phyloP scores from a whole-genome alignment of 1,140 invertebrate species.

The Paraescarpia echinospica region DNA sequence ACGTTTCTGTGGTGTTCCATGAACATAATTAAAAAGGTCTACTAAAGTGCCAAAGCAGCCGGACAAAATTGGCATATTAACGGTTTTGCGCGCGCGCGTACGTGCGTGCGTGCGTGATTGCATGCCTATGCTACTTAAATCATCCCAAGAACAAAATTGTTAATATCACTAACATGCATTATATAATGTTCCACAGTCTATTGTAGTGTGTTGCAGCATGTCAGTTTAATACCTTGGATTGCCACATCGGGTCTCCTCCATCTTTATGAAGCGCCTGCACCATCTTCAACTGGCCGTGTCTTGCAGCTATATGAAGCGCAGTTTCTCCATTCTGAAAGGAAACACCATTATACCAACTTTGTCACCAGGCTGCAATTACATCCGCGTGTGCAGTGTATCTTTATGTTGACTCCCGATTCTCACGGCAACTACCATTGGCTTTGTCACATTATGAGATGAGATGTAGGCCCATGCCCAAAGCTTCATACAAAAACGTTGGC shows the following conservation, averaged over 20 bases:
- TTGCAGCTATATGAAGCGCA: slow-evolving; percentile 87
- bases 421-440: too few species aligned
- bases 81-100: neutral
- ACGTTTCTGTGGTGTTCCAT: neutral
- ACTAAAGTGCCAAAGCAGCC: too few species aligned
- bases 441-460: too few species aligned
- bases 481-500: too few species aligned
- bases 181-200: too few species aligned
- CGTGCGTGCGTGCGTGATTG: too few species aligned
- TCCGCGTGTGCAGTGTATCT: neutral
- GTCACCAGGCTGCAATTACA: neutral
- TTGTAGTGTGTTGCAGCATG: neutral
- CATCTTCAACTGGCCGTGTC: slow-evolving; percentile 83
- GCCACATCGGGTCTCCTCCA: slow-evolving; percentile 83
- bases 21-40: too few species aligned
- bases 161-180: neutral
- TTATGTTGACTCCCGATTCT: neutral
- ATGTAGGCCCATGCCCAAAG: too few species aligned
- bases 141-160: neutral
- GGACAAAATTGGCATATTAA: too few species aligned
- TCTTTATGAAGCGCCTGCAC: slow-evolving; percentile 85
- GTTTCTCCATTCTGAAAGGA: slow-evolving; percentile 89
- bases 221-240: slow-evolving; percentile 80
- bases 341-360: neutral
- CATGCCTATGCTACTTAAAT: neutral